These are phyloP conservation scores for Liodrosophila aerea DNA, from an alignment of 2,888 invertebrate species.

Conservation along the genomic window DNA sequence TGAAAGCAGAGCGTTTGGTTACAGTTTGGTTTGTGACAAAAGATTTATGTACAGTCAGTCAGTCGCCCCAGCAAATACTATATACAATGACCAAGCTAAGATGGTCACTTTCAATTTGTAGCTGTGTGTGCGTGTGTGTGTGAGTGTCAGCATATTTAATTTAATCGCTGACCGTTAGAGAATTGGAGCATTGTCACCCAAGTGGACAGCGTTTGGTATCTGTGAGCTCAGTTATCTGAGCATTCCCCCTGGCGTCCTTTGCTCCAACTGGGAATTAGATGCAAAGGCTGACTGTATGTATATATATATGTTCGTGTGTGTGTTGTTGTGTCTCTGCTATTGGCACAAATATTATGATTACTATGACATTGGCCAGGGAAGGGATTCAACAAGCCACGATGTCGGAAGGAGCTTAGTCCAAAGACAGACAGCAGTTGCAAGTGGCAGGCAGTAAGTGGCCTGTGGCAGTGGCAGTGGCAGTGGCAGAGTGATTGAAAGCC, in stretches of 20 bases:
- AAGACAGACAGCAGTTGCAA: constrained; percentile 23
- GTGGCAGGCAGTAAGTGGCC: constrained; percentile 9
- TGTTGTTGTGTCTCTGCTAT: constrained; percentile 32
- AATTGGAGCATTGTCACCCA: constrained; percentile 21
- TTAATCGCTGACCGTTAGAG: constrained; percentile 37
- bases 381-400: constrained; percentile 31
- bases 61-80: constrained; percentile 21
- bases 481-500: constrained; percentile 35
- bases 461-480: constrained; percentile 12
- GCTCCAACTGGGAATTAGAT: constrained; percentile 20
- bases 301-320: constrained; percentile 1
- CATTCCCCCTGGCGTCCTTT: constrained; percentile 15
- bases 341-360: constrained; percentile 43
- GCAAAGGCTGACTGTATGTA: constrained; percentile 5
- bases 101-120: constrained; percentile 35
- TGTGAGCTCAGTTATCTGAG: neutral
- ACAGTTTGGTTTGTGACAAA: constrained; percentile 13
- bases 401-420: too few relatives aligned
- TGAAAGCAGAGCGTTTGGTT: neutral
- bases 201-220: neutral
- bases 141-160: constrained; percentile 52
- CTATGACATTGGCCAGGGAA: neutral
- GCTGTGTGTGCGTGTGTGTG: constrained; percentile 12
- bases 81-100: constrained; percentile 28
- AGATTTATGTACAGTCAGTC: constrained; percentile 48